Conservation (phyloP, 2,888 invertebrate species). For the Pteria penguin region DNA sequence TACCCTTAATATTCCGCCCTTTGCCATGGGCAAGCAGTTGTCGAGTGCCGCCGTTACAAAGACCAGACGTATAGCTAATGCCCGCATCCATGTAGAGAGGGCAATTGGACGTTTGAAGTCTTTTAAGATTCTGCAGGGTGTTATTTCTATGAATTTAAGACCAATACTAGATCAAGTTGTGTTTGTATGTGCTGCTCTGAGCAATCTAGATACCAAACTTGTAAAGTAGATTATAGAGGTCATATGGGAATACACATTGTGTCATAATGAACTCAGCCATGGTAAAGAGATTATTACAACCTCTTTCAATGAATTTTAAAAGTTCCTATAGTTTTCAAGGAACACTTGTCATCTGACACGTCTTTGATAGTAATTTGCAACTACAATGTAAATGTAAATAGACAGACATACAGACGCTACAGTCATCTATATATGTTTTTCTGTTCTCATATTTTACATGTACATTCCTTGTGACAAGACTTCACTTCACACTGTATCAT, state of each 20-base stretch:
- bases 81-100: slow-evolving; percentile 44
- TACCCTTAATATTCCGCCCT: slow-evolving; percentile 34
- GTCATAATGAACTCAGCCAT: too few relatives aligned
- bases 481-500: not conserved
- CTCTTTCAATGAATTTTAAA: too few relatives aligned
- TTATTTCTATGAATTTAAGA: slow-evolving; percentile 16
- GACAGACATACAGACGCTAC: too few relatives aligned
- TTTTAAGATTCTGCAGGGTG: slow-evolving; percentile 21
- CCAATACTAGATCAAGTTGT: slow-evolving; percentile 22
- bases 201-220: slow-evolving; percentile 23
- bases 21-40: slow-evolving; percentile 29
- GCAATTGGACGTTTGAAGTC: slow-evolving; percentile 35
- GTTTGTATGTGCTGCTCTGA: slow-evolving; percentile 15
- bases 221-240: slow-evolving; percentile 24
- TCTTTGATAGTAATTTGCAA: too few relatives aligned
- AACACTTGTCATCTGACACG: too few relatives aligned
- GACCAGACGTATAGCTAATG: slow-evolving; percentile 41
- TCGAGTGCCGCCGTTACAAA: slow-evolving; percentile 31
- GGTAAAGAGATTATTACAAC: too few relatives aligned
- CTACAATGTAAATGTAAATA: too few relatives aligned
- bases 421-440: too few relatives aligned
- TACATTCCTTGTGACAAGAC: not conserved
- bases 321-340: too few relatives aligned
- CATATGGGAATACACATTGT: too few relatives aligned
- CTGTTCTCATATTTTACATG: not conserved